Base-by-base conservation (phyloP, 1,140 invertebrate genomes). In the Megalopta genalis region DNA sequence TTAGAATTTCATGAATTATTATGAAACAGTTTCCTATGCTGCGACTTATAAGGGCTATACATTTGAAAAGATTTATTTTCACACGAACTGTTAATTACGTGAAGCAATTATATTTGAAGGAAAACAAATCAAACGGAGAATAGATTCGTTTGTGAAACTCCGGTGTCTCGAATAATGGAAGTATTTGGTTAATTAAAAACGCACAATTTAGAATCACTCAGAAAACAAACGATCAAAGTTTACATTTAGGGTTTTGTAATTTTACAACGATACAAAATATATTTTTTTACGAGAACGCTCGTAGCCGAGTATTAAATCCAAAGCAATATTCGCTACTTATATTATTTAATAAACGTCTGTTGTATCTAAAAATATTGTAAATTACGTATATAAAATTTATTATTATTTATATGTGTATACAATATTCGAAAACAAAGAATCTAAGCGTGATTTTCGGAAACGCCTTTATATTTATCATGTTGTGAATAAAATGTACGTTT, bases 401-500 rank as follows among this genome's bases (percentile, higher is more conserved):
- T 18, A 46, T 49, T 32, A 9, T 57, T 21, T 59, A 59, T 18
- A 46, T 27, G 10, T 1, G 42, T 69, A 52, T 70, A 32, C 23
- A n/a, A 6, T 67, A 63, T 23, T 73, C 5, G n/a, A 73, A 18
- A 27, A 27, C 16, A 21, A 62, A 14, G 21, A 42, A 70, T 14
- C 3, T 16, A 16, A 27, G 62, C 46, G 5, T 7, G 68, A 76
- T 42, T 16, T 18, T 5, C 1, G 9, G 25, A 57, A 69, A 27
- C 68, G 39, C 68, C 69, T 77, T 37, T 49, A n/a, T 70, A 77
- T 70, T 46, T 49, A 70, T 5, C 9, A 59, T 49, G 54, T 69
- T 77, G 54, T 70, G n/a, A 70, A 62, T 77, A 77, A 77, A 77
- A 49, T n/a, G 1, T 76, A 67, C 42, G 23, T 75, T 67, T 75